These are phyloP conservation scores for Neocloeon triangulifer DNA, from an alignment of 1,140 invertebrate species.

Conservation along the genomic window DNA sequence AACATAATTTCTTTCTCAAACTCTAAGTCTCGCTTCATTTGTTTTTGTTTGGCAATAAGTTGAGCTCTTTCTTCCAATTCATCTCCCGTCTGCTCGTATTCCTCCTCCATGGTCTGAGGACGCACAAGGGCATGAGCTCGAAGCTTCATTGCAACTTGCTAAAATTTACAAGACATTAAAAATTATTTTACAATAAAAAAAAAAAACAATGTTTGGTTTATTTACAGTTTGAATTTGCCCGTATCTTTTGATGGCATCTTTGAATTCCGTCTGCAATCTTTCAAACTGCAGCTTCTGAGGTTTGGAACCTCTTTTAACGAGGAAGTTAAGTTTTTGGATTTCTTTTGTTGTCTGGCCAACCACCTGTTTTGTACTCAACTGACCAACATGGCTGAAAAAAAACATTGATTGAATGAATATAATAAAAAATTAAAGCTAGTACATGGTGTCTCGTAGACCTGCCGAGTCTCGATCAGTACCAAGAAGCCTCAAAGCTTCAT, in stretches of 20 bases:
- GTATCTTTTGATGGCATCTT: not conserved
- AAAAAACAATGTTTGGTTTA: slow-evolving; percentile 11
- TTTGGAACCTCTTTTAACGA: not conserved
- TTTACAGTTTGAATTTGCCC: not conserved
- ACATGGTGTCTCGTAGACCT: slow-evolving; percentile 37
- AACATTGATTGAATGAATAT: too few relatives aligned
- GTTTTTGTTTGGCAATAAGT: slow-evolving; percentile 17
- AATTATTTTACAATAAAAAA: slow-evolving; percentile 3
- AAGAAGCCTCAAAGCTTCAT: slow-evolving; percentile 47
- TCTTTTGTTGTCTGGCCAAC: not conserved
- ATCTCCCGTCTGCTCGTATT: slow-evolving; percentile 10
- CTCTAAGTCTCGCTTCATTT: slow-evolving; percentile 31
- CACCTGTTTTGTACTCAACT: not conserved
- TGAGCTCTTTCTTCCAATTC: slow-evolving; percentile 14
- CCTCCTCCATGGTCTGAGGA: slow-evolving; percentile 13
- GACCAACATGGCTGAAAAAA: slow-evolving; percentile 4
- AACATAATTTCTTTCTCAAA: slow-evolving; percentile 52
- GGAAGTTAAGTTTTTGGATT: not conserved
- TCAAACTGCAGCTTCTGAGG: slow-evolving; percentile 10
- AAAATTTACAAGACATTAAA: too few relatives aligned
- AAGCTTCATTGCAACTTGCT: too few relatives aligned
- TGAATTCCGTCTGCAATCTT: not conserved
- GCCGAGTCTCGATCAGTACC: slow-evolving; percentile 51
- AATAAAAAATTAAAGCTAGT: slow-evolving; percentile 16
- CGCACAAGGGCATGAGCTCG: not conserved